Base-by-base conservation (phyloP, 2,113 vertebrate genomes). In the Chinchilla lanigera region DNA sequence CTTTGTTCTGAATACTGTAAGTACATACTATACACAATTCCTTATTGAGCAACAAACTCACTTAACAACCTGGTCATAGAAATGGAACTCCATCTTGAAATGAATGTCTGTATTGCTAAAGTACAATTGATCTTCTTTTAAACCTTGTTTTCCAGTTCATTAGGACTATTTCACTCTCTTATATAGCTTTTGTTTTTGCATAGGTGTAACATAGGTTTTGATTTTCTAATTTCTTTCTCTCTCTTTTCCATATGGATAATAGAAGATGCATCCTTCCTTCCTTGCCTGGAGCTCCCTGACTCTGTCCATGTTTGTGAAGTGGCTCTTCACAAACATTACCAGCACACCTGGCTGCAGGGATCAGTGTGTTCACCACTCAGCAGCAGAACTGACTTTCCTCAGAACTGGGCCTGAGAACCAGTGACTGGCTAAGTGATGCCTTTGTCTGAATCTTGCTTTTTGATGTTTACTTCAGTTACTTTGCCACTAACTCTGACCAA, bases 401-500 rank as follows among this genome's bases (percentile, higher is more conserved):
- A 54, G 67, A 89, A 81, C n/a, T 41, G 38, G 17, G 33, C 24
- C 4, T 47, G 38, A 82, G 78, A 97, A 65, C 84, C 41, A 89
- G 63, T 63, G 30, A 10, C 47, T 38, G 82, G 52, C 44, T 89
- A 81, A 75, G 77, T 58, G 77, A 44, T 35, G 12, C 41, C 85
- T 97, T 92, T 92, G 52, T 94, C 73, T 69, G 50, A 91, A 35
- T 96, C 56, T 86, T 84, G 4, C 22, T 86, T 92, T 94, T 85
- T 83, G 85, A 90, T 96, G 24, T 95, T 97, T 88, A 93, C 54
- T 71, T 95, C 22, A 63, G 60, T 60, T 52, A 50, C 38, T 91
- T 94, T 96, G 63, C 58, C 65, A 92, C 83, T 77, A 91, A 81
- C 50, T 75, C 4, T 69, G 50, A 73, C 11, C 65, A 89, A 90